Base-by-base conservation (phyloP, 2,113 vertebrate species). In the Oxyruncus cristatus region DNA sequence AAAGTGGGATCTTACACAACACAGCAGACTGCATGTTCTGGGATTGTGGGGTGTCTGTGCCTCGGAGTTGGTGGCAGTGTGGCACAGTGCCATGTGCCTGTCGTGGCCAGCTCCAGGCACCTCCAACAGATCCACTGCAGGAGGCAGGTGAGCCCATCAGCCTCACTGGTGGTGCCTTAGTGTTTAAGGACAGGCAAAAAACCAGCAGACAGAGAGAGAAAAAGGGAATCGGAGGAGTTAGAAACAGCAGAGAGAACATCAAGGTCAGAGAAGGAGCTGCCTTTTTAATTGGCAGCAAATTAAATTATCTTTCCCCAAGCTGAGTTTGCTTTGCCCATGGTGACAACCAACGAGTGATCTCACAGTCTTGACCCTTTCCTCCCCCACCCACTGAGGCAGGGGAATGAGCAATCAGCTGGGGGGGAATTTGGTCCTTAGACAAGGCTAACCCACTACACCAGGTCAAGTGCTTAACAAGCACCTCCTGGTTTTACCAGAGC, bases 131-230 rank as follows among this genome's bases (percentile, higher is more conserved):
- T 14, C 18, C 33, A 56, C 22, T 42, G 46, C 32, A 28, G 19
- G 12, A 42, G 24, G 58, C 37, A 58, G 26, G 14, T 2, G 1
- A 77, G n/a, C 21, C 41, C 41, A 21, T 12, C 0, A 0, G 27
- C 53, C 35, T 19, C 5, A 11, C 8, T 83, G 8, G 15, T 39
- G 37, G 19, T 19, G 28, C 33, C 30, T 47, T 55, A 52, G 23
- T 4, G 0, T 13, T 41, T 37, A 52, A 66, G 33, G 28, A 47
- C 35, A 35, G 16, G 28, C 18, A 84, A 44, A 72, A 41, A 44
- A 59, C 32, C 3, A 8, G 27, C 26, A 13, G 5, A 32, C 8
- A 47, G 35, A 39, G 19, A 35, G n/a, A 11, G 14, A 37, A 78
- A 70, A 8, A 23, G 8, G 15, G 17, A 74, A 74, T 9, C 8